A percentile compares a stretch with the other conserved stretches of the same genome.
These are phyloP conservation scores for Nematostella vectensis DNA, from an alignment of 92 coral and sea anemone species.

Conservation along the genomic window DNA sequence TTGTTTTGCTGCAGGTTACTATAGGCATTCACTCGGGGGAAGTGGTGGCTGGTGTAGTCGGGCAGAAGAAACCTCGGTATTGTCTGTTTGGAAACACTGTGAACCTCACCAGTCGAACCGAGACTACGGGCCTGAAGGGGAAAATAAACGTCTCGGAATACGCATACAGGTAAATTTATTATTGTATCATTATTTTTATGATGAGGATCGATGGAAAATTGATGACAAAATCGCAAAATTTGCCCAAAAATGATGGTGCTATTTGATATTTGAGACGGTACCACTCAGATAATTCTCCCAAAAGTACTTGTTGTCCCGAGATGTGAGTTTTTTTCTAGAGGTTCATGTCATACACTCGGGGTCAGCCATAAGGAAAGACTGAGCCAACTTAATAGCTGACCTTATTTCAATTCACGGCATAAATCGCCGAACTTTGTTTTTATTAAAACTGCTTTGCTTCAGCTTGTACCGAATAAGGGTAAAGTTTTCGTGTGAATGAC, in stretches of 20 bases:
- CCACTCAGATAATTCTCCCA: too few relatives aligned
- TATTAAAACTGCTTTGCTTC: too few relatives aligned
- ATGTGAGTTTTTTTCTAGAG: too few relatives aligned
- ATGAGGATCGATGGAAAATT: background rate
- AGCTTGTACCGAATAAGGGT: too few relatives aligned
- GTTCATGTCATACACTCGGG: too few relatives aligned
- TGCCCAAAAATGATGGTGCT: background rate
- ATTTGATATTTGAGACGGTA: too few relatives aligned
- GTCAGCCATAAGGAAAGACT: too few relatives aligned
- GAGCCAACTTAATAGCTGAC: too few relatives aligned
- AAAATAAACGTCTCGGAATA: constrained; percentile 91
- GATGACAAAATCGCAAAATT: background rate
- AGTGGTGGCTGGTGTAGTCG: constrained; percentile 98
- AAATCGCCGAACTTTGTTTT: too few relatives aligned
- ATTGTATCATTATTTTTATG: background rate
- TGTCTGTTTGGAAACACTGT: constrained; percentile 98
- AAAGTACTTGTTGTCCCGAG: too few relatives aligned
- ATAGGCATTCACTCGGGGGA: constrained; percentile 98
- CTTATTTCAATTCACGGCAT: too few relatives aligned
- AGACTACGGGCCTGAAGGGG: constrained; percentile 93
- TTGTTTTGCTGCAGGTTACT: constrained; percentile 45
- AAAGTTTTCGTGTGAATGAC: too few relatives aligned
- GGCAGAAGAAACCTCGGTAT: constrained; percentile 93
- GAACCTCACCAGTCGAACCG: constrained; percentile 96
- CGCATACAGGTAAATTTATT: constrained; percentile 65